These are phyloP conservation scores for Drosophila hamatofila DNA, from an alignment of 2,888 invertebrate species.

Conservation along the genomic window DNA sequence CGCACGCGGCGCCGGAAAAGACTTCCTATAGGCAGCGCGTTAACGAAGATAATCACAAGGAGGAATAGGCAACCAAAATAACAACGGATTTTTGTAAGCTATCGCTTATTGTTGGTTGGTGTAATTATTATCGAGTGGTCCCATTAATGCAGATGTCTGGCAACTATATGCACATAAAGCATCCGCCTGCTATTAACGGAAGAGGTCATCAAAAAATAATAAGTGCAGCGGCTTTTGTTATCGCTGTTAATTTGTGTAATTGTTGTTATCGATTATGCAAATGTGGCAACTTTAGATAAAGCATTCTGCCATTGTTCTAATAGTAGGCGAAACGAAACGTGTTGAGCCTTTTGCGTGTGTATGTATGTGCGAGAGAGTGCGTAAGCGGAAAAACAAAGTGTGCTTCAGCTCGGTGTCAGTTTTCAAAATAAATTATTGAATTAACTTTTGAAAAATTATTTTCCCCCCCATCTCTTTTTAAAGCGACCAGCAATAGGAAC, in stretches of 20 bases:
- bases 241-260: conserved; percentile 10
- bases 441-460: conserved; percentile 35
- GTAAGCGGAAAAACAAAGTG: conserved; percentile 42
- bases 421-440: conserved; percentile 45
- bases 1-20: conserved; percentile 52
- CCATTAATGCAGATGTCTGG: not conserved
- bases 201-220: not conserved
- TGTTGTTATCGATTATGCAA: conserved; percentile 18
- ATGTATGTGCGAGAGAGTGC: not conserved
- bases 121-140: not conserved
- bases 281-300: conserved; percentile 14
- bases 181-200: not conserved
- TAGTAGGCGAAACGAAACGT: conserved; percentile 45
- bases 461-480: conserved; percentile 24
- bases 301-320: not conserved
- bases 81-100: conserved; percentile 5
- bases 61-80: conserved; percentile 19
- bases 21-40: conserved; percentile 44
- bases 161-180: not conserved
- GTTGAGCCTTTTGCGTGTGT: conserved; percentile 18
- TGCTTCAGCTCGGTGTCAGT: conserved; percentile 50
- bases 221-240: not conserved
- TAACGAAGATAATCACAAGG: conserved; percentile 2
- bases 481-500: conserved; percentile 34
- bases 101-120: conserved; percentile 1